Percentiles rank a stretch among this genome's conserved stretches.
phyloP scores from a whole-genome alignment of 2,113 vertebrate species.

The Rhombomys opimus region DNA sequence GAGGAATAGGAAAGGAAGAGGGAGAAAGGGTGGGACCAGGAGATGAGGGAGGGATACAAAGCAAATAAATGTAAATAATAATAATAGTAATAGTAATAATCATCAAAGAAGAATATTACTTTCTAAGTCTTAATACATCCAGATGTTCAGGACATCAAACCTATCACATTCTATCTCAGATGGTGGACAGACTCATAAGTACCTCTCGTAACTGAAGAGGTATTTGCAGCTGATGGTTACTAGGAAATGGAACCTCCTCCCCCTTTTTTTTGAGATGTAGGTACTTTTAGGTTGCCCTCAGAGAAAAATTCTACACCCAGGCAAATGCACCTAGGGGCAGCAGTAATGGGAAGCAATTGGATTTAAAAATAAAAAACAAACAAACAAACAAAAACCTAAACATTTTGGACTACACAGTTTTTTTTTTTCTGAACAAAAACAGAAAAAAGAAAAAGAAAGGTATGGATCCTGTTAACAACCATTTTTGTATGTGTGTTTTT shows the following conservation, averaged over 20 bases:
- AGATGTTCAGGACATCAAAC: background rate
- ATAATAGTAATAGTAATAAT: too few relatives aligned
- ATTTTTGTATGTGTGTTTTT: background rate
- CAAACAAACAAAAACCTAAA: background rate
- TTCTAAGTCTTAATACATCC: background rate
- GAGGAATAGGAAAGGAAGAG: too few relatives aligned
- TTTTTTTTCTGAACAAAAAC: background rate
- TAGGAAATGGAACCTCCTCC: background rate
- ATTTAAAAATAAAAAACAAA: background rate
- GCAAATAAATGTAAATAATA: too few relatives aligned
- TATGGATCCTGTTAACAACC: background rate
- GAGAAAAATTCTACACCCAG: background rate
- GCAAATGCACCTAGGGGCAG: background rate
- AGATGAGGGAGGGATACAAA: too few relatives aligned
- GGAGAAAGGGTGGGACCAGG: too few relatives aligned
- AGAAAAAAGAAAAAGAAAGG: background rate
- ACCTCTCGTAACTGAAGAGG: background rate
- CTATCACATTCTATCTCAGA: background rate
- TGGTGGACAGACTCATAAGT: background rate
- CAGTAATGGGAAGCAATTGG: background rate
- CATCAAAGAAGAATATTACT: too few relatives aligned
- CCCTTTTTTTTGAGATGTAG: background rate
- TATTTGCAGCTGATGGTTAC: background rate
- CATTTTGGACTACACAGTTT: background rate
- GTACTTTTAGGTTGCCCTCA: background rate